Conservation (phyloP, 2,113 vertebrate genomes). For the Sebastes schlegelii region DNA sequence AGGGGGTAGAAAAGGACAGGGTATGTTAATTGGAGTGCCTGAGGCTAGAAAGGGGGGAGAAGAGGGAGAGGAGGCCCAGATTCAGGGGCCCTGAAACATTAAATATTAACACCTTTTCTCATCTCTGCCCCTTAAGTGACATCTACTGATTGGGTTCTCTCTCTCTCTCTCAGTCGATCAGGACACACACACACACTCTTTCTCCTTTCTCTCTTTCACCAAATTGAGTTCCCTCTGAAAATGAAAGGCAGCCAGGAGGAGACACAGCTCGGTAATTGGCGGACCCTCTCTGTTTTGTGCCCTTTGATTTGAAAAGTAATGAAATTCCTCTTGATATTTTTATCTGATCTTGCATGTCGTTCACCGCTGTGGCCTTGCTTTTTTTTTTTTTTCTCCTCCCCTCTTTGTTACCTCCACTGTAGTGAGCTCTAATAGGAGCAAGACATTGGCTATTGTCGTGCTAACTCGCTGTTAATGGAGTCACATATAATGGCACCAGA, state of each 20-base stretch:
- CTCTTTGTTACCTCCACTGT: constrained; percentile 24
- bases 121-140: constrained; percentile 81
- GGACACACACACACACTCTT: constrained; percentile 42
- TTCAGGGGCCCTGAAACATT: constrained; percentile 74
- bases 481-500: constrained; percentile 46
- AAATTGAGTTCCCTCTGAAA: constrained; percentile 78
- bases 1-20: constrained; percentile 59
- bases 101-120: constrained; percentile 87
- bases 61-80: constrained; percentile 55
- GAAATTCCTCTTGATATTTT: constrained; percentile 76
- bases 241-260: constrained; percentile 67
- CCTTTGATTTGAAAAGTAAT: constrained; percentile 77
- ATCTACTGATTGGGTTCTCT: constrained; percentile 81
- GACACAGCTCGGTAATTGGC: constrained; percentile 67
- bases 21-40: constrained; percentile 81
- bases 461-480: constrained; percentile 46
- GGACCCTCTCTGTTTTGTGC: constrained; percentile 60
- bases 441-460: constrained; percentile 36
- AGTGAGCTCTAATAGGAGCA: constrained; percentile 36
- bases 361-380: constrained; percentile 15
- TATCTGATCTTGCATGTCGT: constrained; percentile 44
- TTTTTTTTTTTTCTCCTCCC: constrained; percentile 8
- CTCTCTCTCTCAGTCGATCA: constrained; percentile 66
- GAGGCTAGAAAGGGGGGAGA: constrained; percentile 57
- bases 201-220: constrained; percentile 19